phyloP scores from a whole-genome alignment of 2,797 vertebrate species.

The Pteronotus mesoamericanus region DNA sequence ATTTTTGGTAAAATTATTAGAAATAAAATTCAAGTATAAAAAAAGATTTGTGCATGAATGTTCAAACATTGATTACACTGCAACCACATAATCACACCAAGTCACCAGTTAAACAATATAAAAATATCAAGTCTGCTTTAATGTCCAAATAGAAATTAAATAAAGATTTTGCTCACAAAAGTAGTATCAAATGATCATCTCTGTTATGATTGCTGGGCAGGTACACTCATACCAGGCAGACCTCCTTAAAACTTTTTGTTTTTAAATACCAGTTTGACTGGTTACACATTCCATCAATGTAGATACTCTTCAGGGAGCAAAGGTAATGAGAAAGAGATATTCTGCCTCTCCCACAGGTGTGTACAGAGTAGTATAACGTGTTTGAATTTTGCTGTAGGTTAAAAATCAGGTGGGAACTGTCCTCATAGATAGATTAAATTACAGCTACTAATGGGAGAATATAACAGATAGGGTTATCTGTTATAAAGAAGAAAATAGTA shows the following conservation, averaged over 20 bases:
- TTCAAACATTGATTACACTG: not conserved
- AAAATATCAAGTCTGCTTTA: not conserved
- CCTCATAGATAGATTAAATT: not conserved
- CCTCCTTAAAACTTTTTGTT: not conserved
- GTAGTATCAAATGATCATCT: not conserved
- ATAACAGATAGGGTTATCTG: not conserved
- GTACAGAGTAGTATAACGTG: not conserved
- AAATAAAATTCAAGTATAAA: not conserved
- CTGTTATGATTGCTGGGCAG: conserved; percentile 16
- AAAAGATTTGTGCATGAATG: not conserved
- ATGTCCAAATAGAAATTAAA: conserved; percentile 14
- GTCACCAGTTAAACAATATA: not conserved
- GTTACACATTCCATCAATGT: conserved; percentile 11
- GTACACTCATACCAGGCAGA: conserved; percentile 18
- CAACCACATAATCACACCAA: not conserved
- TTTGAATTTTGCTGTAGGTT: conserved; percentile 26
- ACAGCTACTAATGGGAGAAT: not conserved
- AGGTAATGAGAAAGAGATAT: conserved; percentile 54
- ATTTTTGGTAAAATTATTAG: not conserved
- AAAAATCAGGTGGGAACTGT: not conserved
- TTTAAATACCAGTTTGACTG: conserved; percentile 55
- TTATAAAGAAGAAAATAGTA: conserved; percentile 24
- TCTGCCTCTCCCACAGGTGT: conserved; percentile 39
- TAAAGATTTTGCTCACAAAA: not conserved
- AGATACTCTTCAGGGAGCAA: conserved; percentile 40